Evolutionary conservation across 2,113 vertebrate species (phyloP).

Genomic region (Psilopogon haemacephalus): DNA sequence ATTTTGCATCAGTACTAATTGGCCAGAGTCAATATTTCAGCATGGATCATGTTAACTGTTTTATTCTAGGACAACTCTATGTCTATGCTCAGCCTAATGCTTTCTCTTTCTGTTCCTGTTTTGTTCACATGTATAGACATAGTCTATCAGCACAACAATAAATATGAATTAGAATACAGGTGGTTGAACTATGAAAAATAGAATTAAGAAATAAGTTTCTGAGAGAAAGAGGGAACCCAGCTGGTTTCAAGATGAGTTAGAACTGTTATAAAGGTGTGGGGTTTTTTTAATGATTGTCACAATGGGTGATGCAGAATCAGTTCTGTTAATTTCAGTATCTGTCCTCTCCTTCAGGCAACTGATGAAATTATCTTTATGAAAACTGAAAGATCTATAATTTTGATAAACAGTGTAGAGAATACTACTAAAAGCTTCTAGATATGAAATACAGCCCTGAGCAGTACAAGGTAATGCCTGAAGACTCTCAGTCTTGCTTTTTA

Average conservation of each 20-base stretch:
- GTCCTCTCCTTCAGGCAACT: neutral
- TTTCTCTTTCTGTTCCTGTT: neutral
- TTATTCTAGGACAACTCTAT: neutral
- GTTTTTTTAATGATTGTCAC: neutral
- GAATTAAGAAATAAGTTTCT: neutral
- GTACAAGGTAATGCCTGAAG: neutral
- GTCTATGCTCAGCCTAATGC: neutral
- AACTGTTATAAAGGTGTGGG: neutral
- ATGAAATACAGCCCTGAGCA: neutral
- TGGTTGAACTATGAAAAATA: neutral
- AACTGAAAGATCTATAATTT: neutral
- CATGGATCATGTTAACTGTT: accelerated
- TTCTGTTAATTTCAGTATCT: neutral
- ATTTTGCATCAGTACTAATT: neutral
- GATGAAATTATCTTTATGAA: neutral
- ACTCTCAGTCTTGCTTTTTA: neutral
- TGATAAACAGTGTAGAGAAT: neutral
- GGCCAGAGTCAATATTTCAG: neutral
- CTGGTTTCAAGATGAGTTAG: neutral
- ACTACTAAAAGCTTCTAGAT: neutral
- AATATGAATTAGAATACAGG: neutral
- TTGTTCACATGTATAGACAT: neutral
- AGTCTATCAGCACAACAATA: neutral
- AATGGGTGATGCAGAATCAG: neutral
- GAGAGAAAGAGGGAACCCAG: neutral